Evolutionary conservation across 1,140 invertebrate species (phyloP).

Genomic region (Bombyx mandarina): DNA sequence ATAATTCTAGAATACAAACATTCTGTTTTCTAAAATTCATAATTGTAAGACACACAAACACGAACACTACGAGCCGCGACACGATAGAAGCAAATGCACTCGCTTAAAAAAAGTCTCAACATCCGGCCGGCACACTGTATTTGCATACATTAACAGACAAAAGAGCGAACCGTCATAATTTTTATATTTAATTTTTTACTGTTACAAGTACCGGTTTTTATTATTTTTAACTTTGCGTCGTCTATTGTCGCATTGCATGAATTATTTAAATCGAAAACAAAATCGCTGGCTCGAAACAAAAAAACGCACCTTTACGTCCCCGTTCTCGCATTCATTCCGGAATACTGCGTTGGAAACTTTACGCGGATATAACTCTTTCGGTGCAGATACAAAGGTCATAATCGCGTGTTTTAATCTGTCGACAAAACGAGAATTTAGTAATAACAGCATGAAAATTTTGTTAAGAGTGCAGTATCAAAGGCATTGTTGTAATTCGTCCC

Average conservation of each 20-base stretch:
- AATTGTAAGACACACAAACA: too few relatives aligned
- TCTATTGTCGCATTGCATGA: slow-evolving; percentile 61
- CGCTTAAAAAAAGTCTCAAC: too few relatives aligned
- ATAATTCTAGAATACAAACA: too few relatives aligned
- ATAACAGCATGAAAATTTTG: slow-evolving; percentile 44
- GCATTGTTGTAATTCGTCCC: slow-evolving; percentile 2
- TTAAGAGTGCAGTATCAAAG: slow-evolving; percentile 13
- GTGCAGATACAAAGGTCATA: neutral
- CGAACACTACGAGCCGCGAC: too few relatives aligned
- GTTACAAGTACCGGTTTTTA: slow-evolving; percentile 64
- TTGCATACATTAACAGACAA: slow-evolving; percentile 59
- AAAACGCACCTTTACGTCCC: slow-evolving; percentile 32
- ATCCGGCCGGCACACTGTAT: slow-evolving; percentile 18
- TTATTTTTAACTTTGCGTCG: slow-evolving; percentile 3
- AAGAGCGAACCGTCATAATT: slow-evolving; percentile 57
- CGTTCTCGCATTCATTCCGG: slow-evolving; percentile 27
- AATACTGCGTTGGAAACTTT: slow-evolving; percentile 5
- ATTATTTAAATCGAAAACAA: slow-evolving; percentile 67
- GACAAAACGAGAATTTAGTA: slow-evolving; percentile 35
- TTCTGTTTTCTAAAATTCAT: too few relatives aligned
- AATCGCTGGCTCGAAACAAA: slow-evolving; percentile 61
- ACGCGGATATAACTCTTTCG: slow-evolving; percentile 11
- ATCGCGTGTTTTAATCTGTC: slow-evolving; percentile 3
- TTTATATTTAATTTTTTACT: slow-evolving; percentile 67
- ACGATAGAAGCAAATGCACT: too few relatives aligned